A percentile compares a stretch with the other conserved stretches of the same genome.
phyloP scores from a whole-genome alignment of 2,113 vertebrate genomes.

The Tympanuchus pallidicinctus region DNA sequence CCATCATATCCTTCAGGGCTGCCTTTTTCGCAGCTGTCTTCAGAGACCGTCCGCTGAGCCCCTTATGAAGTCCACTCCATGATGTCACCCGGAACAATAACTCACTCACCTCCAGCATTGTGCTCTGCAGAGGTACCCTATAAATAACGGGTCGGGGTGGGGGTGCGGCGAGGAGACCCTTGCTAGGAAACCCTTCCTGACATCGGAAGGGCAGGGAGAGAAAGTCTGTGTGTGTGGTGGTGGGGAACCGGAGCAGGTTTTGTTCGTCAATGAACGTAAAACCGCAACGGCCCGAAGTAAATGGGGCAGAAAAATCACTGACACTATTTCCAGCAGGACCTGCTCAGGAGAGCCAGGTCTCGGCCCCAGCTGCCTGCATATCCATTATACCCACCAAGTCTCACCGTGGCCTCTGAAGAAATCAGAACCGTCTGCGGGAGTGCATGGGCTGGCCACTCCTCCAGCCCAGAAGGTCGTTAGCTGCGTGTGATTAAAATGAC shows the following conservation, averaged over 20 bases:
- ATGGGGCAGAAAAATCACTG: neutral
- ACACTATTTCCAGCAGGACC: neutral
- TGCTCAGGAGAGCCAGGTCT: neutral
- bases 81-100: conserved; percentile 72
- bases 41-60: conserved; percentile 66
- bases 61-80: conserved; percentile 69
- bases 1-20: conserved; percentile 80
- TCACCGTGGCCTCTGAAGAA: neutral
- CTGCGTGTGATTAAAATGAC: conserved; percentile 16
- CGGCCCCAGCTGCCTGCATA: neutral
- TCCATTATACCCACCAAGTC: neutral
- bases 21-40: conserved; percentile 73
- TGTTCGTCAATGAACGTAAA: neutral
- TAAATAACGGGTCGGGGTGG: conserved; percentile 30
- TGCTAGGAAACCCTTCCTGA: neutral
- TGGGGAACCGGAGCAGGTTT: neutral
- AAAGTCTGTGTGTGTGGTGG: neutral
- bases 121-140: conserved; percentile 7
- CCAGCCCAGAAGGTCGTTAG: neutral
- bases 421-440: neutral
- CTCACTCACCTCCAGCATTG: conserved; percentile 56
- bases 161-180: neutral
- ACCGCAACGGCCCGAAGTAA: neutral
- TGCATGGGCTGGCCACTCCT: neutral
- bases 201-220: neutral